A percentile compares a stretch with the other conserved stretches of the same genome.
These are phyloP conservation scores for Deroplatys truncata DNA, from an alignment of 2,888 invertebrate species.

Conservation along the genomic window DNA sequence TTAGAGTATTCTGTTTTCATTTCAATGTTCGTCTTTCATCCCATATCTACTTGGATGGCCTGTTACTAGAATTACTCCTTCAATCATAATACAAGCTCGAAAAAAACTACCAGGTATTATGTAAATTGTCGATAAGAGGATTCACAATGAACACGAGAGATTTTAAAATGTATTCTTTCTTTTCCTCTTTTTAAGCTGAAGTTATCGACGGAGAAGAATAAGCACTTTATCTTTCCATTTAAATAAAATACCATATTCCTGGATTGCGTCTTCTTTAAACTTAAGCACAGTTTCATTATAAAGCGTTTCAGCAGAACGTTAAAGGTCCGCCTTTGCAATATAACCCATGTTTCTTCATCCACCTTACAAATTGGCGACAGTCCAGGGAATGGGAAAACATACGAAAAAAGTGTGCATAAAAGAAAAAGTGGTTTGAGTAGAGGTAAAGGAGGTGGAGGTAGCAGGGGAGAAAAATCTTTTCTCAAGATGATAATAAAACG, in stretches of 20 bases:
- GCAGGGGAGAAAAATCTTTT: background rate
- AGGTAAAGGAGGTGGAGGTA: background rate
- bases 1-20: too few relatives aligned
- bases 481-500: constrained; percentile 11
- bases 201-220: background rate
- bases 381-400: background rate
- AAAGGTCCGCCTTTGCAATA: background rate
- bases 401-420: background rate
- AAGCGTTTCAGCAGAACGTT: background rate
- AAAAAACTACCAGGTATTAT: too few relatives aligned
- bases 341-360: background rate
- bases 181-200: too few relatives aligned
- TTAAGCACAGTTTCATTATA: background rate
- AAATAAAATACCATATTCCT: background rate
- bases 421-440: background rate
- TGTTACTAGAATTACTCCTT: too few relatives aligned
- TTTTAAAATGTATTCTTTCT: too few relatives aligned
- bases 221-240: background rate
- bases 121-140: too few relatives aligned
- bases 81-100: too few relatives aligned
- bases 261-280: background rate
- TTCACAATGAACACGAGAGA: too few relatives aligned
- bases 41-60: too few relatives aligned
- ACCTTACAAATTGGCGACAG: constrained; percentile 1
- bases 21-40: too few relatives aligned